Evolutionary conservation across 1,140 invertebrate species (phyloP).

Genomic region (Chironomus striatipennis): DNA sequence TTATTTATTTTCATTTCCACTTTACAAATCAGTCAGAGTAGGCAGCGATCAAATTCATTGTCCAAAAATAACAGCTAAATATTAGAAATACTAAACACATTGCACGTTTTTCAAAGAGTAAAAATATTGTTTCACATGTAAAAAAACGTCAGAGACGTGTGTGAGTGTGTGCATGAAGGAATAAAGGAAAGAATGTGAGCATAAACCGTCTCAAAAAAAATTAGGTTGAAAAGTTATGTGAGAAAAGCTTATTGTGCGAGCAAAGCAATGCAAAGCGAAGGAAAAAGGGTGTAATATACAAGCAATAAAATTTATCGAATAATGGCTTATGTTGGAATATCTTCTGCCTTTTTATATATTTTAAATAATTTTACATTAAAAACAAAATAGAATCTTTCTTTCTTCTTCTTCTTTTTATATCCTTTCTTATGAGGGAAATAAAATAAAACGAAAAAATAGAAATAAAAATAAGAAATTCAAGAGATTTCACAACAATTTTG

Average conservation of each 20-base stretch:
- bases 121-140: background rate
- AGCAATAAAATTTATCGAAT: conserved; percentile 10
- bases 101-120: background rate
- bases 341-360: background rate
- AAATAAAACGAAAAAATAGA: background rate
- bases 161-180: background rate
- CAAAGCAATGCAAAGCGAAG: background rate
- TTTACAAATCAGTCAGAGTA: too few species aligned
- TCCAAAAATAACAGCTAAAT: background rate
- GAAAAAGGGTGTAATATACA: background rate
- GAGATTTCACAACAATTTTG: background rate
- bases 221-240: conserved; percentile 13
- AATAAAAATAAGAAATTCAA: background rate
- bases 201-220: background rate
- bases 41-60: too few species aligned
- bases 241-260: background rate
- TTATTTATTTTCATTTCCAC: too few species aligned
- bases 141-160: background rate
- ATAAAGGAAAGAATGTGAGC: too few species aligned
- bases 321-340: background rate
- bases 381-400: too few species aligned
- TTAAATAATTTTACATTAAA: background rate
- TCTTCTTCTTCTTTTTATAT: background rate
- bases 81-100: background rate
- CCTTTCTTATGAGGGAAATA: background rate